Evolutionary conservation across 1,140 invertebrate genomes (phyloP), one percentile per base, ranked within the genome.

Genomic region (Camponotus pennsylvanicus): DNA sequence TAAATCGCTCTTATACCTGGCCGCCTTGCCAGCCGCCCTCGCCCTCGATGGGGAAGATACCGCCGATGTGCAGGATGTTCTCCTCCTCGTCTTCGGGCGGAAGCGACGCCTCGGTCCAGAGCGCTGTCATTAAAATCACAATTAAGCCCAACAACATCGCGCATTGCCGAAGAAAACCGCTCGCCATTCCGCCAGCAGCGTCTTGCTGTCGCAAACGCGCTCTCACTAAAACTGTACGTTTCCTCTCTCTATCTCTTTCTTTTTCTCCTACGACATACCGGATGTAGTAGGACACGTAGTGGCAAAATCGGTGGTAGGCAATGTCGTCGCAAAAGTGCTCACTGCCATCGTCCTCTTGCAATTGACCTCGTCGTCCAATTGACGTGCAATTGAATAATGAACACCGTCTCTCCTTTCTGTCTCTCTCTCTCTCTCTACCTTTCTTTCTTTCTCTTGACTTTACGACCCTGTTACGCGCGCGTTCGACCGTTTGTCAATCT

Each of bases 21-120:
- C 98, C 98, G 78, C 98, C 98, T 94, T 99, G 97, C 98, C 99
- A 99, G 77, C 99, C 98, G 75, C 98, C 99, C 93, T 98, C 97
- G 13, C 98, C 98, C 76, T 96, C 97, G 94, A 99, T 99, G 4
- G 99, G 99, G 95, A 99, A 99, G 90, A 99, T 99, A 32, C 98
- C 99, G 67, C 98, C 99, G 94, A 99, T 99, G 94, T 99, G 98
- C 85, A 99, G 95, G 85, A 98, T 97, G 95, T 97, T 97, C 89
- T 97, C 96, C 42, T 88, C 92, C 37, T 92, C 92, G 49, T 93
- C 91, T 18, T 84, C 78, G 37, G 90, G 88, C 67, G 92, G 90
- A 61, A 93, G 90, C 67, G 92, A 93, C 67, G 92, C 90, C 40
- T 88, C 73, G 76, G 90, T 84, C 82, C 79, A 89, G 66, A 87